Conservation (phyloP, 2,888 invertebrate genomes). For the Megaustenia siamemsis region DNA sequence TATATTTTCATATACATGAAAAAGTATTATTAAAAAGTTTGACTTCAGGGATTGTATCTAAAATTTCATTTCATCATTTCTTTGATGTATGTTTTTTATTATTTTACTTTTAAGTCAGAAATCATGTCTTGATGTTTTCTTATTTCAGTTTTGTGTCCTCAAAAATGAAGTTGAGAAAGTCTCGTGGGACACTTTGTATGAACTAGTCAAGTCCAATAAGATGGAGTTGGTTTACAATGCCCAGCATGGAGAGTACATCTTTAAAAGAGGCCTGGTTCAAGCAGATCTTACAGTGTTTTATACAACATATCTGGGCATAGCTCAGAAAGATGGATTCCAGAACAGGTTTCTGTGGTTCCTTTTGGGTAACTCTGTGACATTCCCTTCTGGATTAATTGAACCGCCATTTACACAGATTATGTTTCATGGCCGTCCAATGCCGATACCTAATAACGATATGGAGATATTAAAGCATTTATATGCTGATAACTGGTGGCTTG, state of each 20-base stretch:
- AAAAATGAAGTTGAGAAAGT: constrained; percentile 33
- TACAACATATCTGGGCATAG: constrained; percentile 55
- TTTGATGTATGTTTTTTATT: no score
- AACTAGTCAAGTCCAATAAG: neutral
- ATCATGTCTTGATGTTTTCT: no score
- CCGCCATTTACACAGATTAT: constrained; percentile 81
- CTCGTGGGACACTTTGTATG: neutral
- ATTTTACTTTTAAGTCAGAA: no score
- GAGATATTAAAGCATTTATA: constrained; percentile 84
- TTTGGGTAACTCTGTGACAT: constrained; percentile 79
- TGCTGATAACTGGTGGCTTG: constrained; percentile 83
- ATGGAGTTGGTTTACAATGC: constrained; percentile 81
- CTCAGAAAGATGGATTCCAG: constrained; percentile 83
- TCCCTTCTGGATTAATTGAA: constrained; percentile 82
- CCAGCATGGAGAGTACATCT: constrained; percentile 82
- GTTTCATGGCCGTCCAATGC: constrained; percentile 75
- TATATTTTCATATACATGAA: no score
- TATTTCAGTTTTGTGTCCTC: constrained; percentile 43
- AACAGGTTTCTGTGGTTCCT: constrained; percentile 82
- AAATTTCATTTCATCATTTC: no score
- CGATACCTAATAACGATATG: constrained; percentile 83
- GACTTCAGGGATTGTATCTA: no score
- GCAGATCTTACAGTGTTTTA: constrained; percentile 81
- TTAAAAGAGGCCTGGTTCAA: constrained; percentile 76
- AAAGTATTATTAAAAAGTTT: no score